These are phyloP conservation scores for Poecilus cupreus DNA, from an alignment of 2,888 invertebrate genomes.

Conservation along the genomic window DNA sequence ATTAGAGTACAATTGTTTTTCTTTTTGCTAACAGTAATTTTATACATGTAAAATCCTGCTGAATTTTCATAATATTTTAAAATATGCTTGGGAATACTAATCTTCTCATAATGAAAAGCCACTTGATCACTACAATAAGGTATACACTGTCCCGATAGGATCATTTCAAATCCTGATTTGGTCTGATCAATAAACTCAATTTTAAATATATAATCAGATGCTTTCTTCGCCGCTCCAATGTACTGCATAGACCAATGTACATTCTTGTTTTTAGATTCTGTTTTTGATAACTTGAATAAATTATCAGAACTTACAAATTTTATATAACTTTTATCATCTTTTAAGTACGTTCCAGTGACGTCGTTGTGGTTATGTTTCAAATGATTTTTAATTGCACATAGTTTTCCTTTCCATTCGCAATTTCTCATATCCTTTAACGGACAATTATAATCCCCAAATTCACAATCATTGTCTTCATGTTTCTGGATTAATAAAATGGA, in stretches of 20 bases:
- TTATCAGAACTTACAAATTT: background rate
- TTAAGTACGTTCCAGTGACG: background rate
- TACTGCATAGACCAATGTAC: constrained; percentile 19
- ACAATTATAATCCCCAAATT: background rate
- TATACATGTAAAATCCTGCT: background rate
- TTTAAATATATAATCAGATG: constrained; percentile 8
- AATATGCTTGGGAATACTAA: background rate
- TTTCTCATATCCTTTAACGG: constrained; percentile 7
- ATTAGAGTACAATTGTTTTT: background rate
- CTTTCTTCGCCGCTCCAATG: constrained; percentile 15
- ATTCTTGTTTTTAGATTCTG: background rate
- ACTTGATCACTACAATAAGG: background rate
- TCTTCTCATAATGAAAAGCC: constrained; percentile 22
- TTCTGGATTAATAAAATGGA: background rate
- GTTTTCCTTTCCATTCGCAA: constrained; percentile 24
- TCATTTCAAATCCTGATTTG: background rate
- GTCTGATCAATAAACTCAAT: constrained; percentile 33
- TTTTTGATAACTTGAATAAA: background rate
- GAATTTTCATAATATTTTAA: constrained; percentile 2
- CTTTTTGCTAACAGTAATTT: constrained; percentile 2
- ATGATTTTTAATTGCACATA: constrained; percentile 1
- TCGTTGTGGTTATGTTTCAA: constrained; percentile 4
- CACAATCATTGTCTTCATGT: constrained; percentile 27
- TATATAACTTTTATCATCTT: background rate
- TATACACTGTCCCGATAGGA: constrained; percentile 1